phyloP scores from a whole-genome alignment of 2,113 vertebrate genomes.

The Seriola rivoliana region DNA sequence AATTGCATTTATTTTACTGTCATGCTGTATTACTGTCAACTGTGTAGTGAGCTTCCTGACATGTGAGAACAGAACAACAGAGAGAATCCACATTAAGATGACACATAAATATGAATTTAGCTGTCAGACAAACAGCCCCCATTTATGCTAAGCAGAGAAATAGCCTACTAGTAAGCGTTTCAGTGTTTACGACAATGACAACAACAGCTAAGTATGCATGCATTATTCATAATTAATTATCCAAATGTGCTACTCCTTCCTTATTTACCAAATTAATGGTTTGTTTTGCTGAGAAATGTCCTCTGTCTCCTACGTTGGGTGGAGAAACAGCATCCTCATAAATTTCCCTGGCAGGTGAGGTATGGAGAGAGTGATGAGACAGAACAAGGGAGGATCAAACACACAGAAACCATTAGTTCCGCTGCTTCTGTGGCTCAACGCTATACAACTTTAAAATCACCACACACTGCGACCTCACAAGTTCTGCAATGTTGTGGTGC shows the following conservation, averaged over 20 bases:
- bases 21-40: conserved; percentile 64
- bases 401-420: conserved; percentile 68
- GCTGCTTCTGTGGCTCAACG: conserved; percentile 31
- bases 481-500: conserved; percentile 7
- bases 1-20: conserved; percentile 70
- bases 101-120: conserved; percentile 41
- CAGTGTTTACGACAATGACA: conserved; percentile 49
- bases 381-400: conserved; percentile 66
- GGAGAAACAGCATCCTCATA: conserved; percentile 66
- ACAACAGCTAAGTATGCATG: conserved; percentile 56
- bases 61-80: conserved; percentile 48
- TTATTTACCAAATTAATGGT: conserved; percentile 77
- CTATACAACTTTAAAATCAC: conserved; percentile 46
- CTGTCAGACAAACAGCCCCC: conserved; percentile 35
- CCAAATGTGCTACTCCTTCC: conserved; percentile 58
- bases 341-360: conserved; percentile 74
- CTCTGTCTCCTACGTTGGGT: conserved; percentile 51
- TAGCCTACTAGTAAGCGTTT: conserved; percentile 40
- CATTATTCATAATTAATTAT: conserved; percentile 80
- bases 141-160: conserved; percentile 47
- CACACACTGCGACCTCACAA: conserved; percentile 22
- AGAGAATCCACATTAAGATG: conserved; percentile 30
- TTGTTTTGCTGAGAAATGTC: conserved; percentile 73
- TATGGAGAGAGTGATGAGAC: conserved; percentile 71
- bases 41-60: conserved; percentile 23